These are phyloP conservation scores for Metaphire vulgaris DNA, from an alignment of 1,140 invertebrate species.

Conservation along the genomic window DNA sequence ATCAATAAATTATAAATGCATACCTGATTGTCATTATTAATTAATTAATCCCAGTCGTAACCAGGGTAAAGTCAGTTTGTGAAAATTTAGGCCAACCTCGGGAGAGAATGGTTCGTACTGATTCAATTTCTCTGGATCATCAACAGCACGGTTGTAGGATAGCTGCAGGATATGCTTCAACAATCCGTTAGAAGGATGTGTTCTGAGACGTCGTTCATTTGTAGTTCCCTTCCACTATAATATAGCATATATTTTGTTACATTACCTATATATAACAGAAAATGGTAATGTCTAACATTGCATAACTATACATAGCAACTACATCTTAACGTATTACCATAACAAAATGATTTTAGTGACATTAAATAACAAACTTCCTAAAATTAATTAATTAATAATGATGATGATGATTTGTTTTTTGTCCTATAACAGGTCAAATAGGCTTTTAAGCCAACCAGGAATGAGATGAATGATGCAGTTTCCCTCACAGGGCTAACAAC, in stretches of 20 bases:
- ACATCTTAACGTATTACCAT: background rate
- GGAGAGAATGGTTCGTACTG: slow-evolving; percentile 97
- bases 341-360: background rate
- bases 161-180: slow-evolving; percentile 90
- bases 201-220: background rate
- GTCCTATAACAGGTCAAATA: no score
- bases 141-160: slow-evolving; percentile 92
- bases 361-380: background rate
- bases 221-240: background rate
- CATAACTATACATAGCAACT: background rate
- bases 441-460: no score
- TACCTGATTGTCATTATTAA: no score
- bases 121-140: slow-evolving; percentile 91
- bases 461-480: no score
- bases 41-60: no score
- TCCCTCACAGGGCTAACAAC: no score
- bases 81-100: slow-evolving; percentile 59
- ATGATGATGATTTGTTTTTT: no score
- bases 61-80: no score
- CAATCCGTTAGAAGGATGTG: slow-evolving; percentile 48
- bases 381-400: background rate
- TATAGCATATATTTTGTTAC: background rate
- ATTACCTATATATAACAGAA: no score
- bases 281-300: no score
- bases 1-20: no score